Base-by-base conservation (phyloP, 1,140 invertebrate species). In the Halyomorpha halys region DNA sequence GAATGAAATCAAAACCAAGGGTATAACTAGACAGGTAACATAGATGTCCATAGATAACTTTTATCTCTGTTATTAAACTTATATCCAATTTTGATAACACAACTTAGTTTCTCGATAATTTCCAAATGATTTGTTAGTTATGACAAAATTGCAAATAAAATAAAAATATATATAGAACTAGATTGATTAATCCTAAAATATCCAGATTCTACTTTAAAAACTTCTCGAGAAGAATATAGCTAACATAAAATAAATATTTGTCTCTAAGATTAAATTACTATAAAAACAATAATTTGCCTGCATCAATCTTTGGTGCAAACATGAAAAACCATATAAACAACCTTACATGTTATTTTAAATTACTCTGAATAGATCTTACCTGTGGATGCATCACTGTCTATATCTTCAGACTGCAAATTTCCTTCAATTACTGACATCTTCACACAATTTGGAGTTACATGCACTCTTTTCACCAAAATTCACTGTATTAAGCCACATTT, bases 361-460 rank as follows among this genome's bases (percentile, higher is more conserved):
- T 21, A 61, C 3, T 34, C 3, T 39, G 13, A 59, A 61, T 39
- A 39, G 27, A 39, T 11, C 34, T 27, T 60, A 66, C 54, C 45
- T 61, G 63, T 44, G 19, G 63, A 30, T 19, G 18, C 54, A 65
- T 61, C 54, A 45, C 60, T 63, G 19, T 25, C 44, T 16, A 25
- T 15, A n/a, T 49, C 44, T 34, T 61, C 27, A 49, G 60, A 34
- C n/a, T 16, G 45, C 13, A 47, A 59, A 25, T 63, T 63, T 15
- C 44, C n/a, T 45, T 54, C 56, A 53, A 23, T 59, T 51, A 44
- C 61, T 30, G 67, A 65, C 66, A 65, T 64, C 53, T 65, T 65
- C 51, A n/a, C 15, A 44, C 4, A 14, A 49, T 62, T 61, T 62
- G 18, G 30, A 53, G 39, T 39, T 14, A 54, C 34, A 61, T n/a